Conservation (phyloP, 2,888 invertebrate genomes). For the Microdon myrmicae region DNA sequence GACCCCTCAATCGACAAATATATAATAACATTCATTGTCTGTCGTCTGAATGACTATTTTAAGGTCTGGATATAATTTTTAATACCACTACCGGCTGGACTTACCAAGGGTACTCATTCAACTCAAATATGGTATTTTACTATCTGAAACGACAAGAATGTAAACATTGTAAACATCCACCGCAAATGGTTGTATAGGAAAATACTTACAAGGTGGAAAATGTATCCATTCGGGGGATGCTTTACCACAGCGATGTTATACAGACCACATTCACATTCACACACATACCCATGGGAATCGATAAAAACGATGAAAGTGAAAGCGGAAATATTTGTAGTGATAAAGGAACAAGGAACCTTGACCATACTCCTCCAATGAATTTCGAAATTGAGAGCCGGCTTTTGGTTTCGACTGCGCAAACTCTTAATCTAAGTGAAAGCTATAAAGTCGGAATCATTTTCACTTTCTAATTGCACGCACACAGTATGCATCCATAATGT, state of each 20-base stretch:
- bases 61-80: slow-evolving; percentile 9
- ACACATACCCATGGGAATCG: slow-evolving; percentile 56
- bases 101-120: slow-evolving; percentile 34
- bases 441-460: slow-evolving; percentile 42
- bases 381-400: slow-evolving; percentile 38
- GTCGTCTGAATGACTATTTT: slow-evolving; percentile 21
- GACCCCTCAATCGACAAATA: slow-evolving; percentile 18
- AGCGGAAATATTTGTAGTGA: slow-evolving; percentile 36
- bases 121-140: slow-evolving; percentile 50
- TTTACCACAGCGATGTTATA: slow-evolving; percentile 2
- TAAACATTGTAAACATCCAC: slow-evolving; percentile 52
- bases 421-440: slow-evolving; percentile 53
- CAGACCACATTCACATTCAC: slow-evolving; percentile 39
- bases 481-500: slow-evolving; percentile 34
- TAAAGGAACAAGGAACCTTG: slow-evolving; percentile 63
- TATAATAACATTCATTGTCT: background rate
- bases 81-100: background rate
- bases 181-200: slow-evolving; percentile 48
- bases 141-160: slow-evolving; percentile 51
- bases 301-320: slow-evolving; percentile 56
- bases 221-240: slow-evolving; percentile 38
- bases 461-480: slow-evolving; percentile 39
- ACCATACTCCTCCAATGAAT: slow-evolving; percentile 56
- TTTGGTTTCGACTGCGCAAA: slow-evolving; percentile 53
- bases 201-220: slow-evolving; percentile 46